Evolutionary conservation across 2,113 vertebrate genomes (phyloP), one percentile per base, ranked within the genome.

Genomic region (Cynopterus brachyotis): DNA sequence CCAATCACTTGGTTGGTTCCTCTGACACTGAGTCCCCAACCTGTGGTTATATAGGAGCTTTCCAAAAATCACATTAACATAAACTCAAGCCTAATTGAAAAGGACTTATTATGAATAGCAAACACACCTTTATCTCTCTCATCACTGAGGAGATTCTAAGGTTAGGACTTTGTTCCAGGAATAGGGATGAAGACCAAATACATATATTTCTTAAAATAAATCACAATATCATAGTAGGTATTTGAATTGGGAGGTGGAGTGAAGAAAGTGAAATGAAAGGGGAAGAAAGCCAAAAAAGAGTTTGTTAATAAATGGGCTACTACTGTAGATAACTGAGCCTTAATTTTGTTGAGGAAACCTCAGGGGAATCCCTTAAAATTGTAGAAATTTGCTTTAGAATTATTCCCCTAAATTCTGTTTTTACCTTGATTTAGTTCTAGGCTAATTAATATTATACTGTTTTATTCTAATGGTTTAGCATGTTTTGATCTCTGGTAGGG

Each of bases 371-470:
- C 57, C 70, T 3, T 62, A 45, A 35, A 69, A 26, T n/a, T 91
- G 35, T 55, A 69, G 88, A 87, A 42, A 76, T 91, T 53, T 81
- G 37, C 95, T 73, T 94, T 22, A 76, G 47, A 87, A 81, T 53
- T 81, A 7, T 40, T 40, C 16, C 26, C 26, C 32, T 59, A 22
- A 72, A 73, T 35, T 47, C 37, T 57, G 16, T 88, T 59, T 72
- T 78, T 86, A 67, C 85, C 57, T 91, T 55, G 1, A 72, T 85
- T 87, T 86, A 86, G 22, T 79, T 40, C 17, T 28, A 60, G 13
- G 35, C 60, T 89, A 83, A 76, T 67, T 13, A 81, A 53, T 88
- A 87, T 42, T 35, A 60, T 81, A 28, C 24, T 59, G 10, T 87
- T 95, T 82, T 92, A 75, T 67, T 82, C 15, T 59, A 89, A 37